Evolutionary conservation across 2,888 invertebrate species (phyloP).

Genomic region (Steinernema hermaphroditum): DNA sequence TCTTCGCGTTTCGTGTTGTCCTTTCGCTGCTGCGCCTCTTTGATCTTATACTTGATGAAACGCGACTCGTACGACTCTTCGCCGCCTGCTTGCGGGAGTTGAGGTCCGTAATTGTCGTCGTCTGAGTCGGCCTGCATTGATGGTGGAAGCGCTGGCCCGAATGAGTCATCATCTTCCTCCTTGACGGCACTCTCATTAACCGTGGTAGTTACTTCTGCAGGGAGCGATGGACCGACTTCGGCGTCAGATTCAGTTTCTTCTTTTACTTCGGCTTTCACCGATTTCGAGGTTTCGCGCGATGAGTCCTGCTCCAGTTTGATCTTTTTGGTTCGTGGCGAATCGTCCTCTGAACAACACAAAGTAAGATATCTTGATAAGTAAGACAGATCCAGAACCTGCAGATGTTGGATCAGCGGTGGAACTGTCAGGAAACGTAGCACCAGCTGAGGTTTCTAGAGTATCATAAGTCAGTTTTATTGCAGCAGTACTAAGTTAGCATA

Average conservation of each 20-base stretch:
- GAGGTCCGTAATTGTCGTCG: not conserved
- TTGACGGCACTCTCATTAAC: not conserved
- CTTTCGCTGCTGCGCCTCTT: not conserved
- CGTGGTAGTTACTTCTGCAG: not conserved
- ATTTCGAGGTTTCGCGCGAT: too few species aligned
- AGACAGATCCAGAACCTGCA: too few species aligned
- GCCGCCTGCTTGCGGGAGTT: not conserved
- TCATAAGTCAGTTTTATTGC: not conserved
- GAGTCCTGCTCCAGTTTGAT: too few species aligned
- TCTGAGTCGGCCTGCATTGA: not conserved
- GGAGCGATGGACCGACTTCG: not conserved
- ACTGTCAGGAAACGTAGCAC: too few species aligned
- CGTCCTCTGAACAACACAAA: too few species aligned
- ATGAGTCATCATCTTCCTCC: not conserved
- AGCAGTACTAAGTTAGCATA: not conserved
- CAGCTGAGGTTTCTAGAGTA: too few species aligned
- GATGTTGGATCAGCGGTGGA: too few species aligned
- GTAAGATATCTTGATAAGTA: too few species aligned
- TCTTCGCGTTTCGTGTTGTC: not conserved
- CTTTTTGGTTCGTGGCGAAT: too few species aligned
- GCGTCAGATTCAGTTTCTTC: not conserved
- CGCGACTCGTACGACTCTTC: not conserved
- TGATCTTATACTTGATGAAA: not conserved
- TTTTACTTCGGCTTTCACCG: too few species aligned
- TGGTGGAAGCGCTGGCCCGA: not conserved